These are phyloP conservation scores for Elephantulus edwardii DNA, from an alignment of 2,113 vertebrate genomes.

Conservation along the genomic window DNA sequence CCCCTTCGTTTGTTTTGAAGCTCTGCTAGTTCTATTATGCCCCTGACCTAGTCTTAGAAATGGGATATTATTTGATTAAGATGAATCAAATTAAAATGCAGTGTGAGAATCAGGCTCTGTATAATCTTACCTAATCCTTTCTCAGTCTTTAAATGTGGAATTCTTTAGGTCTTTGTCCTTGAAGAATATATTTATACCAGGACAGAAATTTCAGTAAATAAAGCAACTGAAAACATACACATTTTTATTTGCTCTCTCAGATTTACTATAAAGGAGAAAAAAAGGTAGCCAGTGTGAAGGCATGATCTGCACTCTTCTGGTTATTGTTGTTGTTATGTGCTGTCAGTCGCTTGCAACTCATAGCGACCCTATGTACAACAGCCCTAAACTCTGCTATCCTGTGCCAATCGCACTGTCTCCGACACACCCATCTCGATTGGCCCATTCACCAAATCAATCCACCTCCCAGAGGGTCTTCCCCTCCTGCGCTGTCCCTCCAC, in stretches of 20 bases:
- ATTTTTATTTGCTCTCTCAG: background rate
- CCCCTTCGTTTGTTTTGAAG: background rate
- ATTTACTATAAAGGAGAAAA: background rate
- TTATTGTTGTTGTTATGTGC: too few species aligned
- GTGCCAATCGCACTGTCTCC: too few species aligned
- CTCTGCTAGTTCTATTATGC: background rate
- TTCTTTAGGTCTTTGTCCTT: background rate
- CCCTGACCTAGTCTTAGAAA: conserved; percentile 27
- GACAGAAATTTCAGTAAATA: conserved; percentile 3
- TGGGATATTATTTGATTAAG: conserved; percentile 26
- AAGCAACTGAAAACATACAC: background rate
- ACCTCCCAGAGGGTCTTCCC: too few species aligned
- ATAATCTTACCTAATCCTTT: background rate
- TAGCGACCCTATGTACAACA: too few species aligned
- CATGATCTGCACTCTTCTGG: background rate
- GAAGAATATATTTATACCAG: background rate
- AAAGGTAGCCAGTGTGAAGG: background rate
- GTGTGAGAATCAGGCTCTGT: conserved; percentile 17
- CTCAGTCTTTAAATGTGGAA: conserved; percentile 15
- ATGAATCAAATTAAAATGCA: conserved; percentile 28
- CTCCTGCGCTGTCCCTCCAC: too few species aligned
- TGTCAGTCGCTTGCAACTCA: too few species aligned
- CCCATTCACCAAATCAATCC: too few species aligned
- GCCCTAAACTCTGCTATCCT: too few species aligned
- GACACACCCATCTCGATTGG: too few species aligned